These are phyloP conservation scores for Monochamus alternatus DNA, from an alignment of 2,888 invertebrate genomes.

Conservation along the genomic window DNA sequence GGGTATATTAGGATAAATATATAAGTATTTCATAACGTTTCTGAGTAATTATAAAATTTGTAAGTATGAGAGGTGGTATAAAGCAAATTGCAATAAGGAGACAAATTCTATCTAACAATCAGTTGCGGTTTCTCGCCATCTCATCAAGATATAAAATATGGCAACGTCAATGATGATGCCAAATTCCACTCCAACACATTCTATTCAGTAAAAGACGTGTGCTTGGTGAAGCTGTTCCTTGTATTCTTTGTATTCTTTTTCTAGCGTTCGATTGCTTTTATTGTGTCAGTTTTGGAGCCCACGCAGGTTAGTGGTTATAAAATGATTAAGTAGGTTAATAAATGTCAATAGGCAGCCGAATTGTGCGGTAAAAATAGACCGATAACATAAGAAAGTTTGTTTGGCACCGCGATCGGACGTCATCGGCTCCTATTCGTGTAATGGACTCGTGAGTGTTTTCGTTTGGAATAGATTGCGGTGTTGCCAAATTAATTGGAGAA, in stretches of 20 bases:
- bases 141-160: no score
- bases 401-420: neutral
- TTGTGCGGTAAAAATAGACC: slow-evolving; percentile 19
- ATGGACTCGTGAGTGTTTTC: neutral
- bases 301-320: slow-evolving; percentile 38
- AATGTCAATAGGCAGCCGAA: slow-evolving; percentile 33
- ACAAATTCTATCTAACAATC: no score
- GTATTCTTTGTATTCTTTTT: neutral
- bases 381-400: slow-evolving; percentile 22
- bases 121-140: no score
- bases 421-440: neutral
- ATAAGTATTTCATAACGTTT: no score
- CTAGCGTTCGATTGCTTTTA: slow-evolving; percentile 4
- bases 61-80: no score
- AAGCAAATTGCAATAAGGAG: no score
- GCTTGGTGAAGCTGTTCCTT: neutral
- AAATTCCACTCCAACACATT: no score
- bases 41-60: no score
- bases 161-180: no score
- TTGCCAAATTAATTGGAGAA: neutral
- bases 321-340: slow-evolving; percentile 41
- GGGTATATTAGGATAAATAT: no score
- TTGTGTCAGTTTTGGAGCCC: slow-evolving; percentile 24
- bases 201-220: slow-evolving; percentile 9
- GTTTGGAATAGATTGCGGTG: neutral